phyloP scores from a whole-genome alignment of 2,113 vertebrate species.

The Coptodon bakossiorum region DNA sequence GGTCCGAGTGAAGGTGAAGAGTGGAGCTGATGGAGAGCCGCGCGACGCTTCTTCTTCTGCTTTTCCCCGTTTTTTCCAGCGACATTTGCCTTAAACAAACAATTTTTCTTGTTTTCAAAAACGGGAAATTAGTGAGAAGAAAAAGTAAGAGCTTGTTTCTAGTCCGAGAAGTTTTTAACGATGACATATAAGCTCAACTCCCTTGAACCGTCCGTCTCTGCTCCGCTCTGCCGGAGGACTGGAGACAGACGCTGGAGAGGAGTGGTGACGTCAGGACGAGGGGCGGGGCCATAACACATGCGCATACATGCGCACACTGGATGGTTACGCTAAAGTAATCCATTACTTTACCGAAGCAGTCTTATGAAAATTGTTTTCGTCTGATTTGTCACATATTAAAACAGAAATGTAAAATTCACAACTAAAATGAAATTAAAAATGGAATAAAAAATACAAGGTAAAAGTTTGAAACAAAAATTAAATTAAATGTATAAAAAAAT shows the following conservation, averaged over 20 bases:
- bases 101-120: not conserved
- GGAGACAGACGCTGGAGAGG: not conserved
- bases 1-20: not conserved
- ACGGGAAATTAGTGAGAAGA: fast-evolving
- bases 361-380: not conserved
- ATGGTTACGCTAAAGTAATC: not conserved
- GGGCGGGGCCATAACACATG: not conserved
- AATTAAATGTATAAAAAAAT: fast-evolving
- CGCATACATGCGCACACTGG: not conserved
- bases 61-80: not conserved
- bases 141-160: not conserved
- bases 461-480: not conserved
- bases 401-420: not conserved
- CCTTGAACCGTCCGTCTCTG: fast-evolving
- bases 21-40: not conserved
- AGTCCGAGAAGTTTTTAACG: not conserved
- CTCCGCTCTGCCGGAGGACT: constrained; percentile 5
- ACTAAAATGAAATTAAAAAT: not conserved
- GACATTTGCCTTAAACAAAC: not conserved
- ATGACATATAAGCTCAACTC: fast-evolving
- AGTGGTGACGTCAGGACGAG: not conserved
- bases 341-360: not conserved
- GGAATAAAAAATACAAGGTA: not conserved
- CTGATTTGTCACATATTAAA: not conserved
- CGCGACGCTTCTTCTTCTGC: not conserved